phyloP scores from a whole-genome alignment of 2,797 vertebrate species.

The Notoglanidium macrostoma region DNA sequence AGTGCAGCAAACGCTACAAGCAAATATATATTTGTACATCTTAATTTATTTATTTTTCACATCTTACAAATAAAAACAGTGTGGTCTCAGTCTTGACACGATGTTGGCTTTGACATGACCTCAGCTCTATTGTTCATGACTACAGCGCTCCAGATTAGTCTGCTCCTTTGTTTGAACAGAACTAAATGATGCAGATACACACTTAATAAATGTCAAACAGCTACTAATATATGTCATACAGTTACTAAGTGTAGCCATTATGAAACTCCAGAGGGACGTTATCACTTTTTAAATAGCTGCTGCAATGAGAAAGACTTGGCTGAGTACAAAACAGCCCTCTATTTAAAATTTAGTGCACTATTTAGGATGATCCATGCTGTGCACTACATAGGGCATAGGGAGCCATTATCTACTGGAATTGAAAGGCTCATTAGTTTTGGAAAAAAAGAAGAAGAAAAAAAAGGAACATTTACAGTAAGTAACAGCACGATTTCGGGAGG shows the following conservation, averaged over 20 bases:
- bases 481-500: constrained; percentile 2
- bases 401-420: constrained; percentile 30
- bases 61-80: not conserved
- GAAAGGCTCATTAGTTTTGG: constrained; percentile 34
- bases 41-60: not conserved
- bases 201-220: constrained; percentile 30
- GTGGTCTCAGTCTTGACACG: not conserved
- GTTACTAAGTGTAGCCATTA: constrained; percentile 37
- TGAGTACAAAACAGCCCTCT: constrained; percentile 27
- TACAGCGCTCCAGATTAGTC: constrained; percentile 18
- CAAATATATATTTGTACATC: not conserved
- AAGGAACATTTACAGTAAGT: constrained; percentile 28
- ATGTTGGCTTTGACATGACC: not conserved
- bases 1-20: not conserved
- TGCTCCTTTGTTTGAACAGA: constrained; percentile 29
- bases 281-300: constrained; percentile 36
- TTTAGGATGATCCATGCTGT: constrained; percentile 34
- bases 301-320: constrained; percentile 3
- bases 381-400: constrained; percentile 29
- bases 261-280: constrained; percentile 34
- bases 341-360: constrained; percentile 37
- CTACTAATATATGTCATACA: constrained; percentile 20
- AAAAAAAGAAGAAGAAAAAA: too few species aligned
- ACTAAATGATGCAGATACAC: constrained; percentile 34
- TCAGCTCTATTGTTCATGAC: constrained; percentile 3